These are phyloP conservation scores for Allygus modestus DNA, from an alignment of 2,888 invertebrate species.

Conservation along the genomic window DNA sequence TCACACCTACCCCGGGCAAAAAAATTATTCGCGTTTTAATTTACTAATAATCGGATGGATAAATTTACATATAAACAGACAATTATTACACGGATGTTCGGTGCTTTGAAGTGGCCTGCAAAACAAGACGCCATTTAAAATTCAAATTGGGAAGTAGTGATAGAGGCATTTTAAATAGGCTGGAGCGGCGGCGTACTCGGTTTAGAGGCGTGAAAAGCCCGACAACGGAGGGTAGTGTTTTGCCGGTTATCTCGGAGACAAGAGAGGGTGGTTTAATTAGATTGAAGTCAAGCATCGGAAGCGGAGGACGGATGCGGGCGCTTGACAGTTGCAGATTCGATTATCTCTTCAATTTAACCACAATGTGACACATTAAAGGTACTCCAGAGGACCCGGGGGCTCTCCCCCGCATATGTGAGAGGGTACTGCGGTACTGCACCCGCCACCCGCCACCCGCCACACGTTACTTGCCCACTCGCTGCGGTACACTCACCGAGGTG, in stretches of 20 bases:
- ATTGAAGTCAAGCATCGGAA: conserved; percentile 63
- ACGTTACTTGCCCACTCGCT: too few species aligned
- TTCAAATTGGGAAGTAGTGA: conserved; percentile 3
- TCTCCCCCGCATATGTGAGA: conserved; percentile 36
- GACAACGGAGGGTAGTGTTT: conserved; percentile 13
- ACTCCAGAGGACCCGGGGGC: conserved; percentile 40
- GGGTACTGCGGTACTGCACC: neutral
- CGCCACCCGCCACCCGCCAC: too few species aligned
- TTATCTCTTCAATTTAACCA: conserved; percentile 62
- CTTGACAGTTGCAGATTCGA: conserved; percentile 62
- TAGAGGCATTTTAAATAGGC: neutral
- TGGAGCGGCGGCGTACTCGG: neutral
- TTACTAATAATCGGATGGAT: conserved; percentile 1
- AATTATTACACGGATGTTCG: neutral
- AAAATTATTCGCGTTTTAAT: conserved; percentile 11
- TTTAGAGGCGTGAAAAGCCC: conserved; percentile 12
- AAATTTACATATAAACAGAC: conserved; percentile 23
- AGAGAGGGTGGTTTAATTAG: conserved; percentile 60
- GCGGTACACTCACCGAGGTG: too few species aligned
- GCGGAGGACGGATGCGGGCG: conserved; percentile 54
- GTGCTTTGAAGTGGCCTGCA: conserved; percentile 20
- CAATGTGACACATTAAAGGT: conserved; percentile 61
- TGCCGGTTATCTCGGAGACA: conserved; percentile 23
- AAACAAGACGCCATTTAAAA: neutral
- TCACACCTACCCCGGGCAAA: neutral